A percentile compares a stretch with the other conserved stretches of the same genome.
phyloP scores from a whole-genome alignment of 1,140 invertebrate species.

The Pomphorhynchus laevis region DNA sequence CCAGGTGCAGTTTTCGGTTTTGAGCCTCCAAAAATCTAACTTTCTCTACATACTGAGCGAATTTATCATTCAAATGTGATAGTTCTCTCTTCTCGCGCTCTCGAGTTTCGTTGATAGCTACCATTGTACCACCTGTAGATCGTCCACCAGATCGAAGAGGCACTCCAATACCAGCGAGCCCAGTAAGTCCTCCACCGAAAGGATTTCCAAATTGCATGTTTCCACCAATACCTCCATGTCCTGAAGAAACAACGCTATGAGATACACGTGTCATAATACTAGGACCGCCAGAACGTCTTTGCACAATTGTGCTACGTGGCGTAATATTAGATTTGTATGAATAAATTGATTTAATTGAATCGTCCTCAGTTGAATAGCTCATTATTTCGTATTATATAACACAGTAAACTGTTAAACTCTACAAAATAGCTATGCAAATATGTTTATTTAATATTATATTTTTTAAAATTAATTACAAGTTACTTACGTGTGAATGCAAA shows the following conservation, averaged over 20 bases:
- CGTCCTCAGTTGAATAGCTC: too few species aligned
- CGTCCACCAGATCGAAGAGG: constrained; percentile 3
- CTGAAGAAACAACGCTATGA: neutral
- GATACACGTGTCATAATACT: neutral
- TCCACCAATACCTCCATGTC: neutral
- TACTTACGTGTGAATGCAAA: too few species aligned
- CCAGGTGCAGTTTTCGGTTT: constrained; percentile 21
- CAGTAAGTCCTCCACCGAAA: neutral
- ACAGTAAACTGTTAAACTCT: too few species aligned
- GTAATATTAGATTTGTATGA: constrained; percentile 9
- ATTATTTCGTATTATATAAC: too few species aligned
- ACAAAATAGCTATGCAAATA: too few species aligned
- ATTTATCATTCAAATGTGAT: constrained; percentile 23
- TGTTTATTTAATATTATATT: too few species aligned
- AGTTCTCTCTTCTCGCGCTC: constrained; percentile 22
- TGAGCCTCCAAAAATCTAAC: constrained; percentile 24
- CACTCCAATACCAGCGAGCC: neutral
- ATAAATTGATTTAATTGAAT: too few species aligned
- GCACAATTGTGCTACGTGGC: constrained; percentile 7
- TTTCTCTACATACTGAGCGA: constrained; percentile 24
- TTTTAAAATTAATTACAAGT: too few species aligned
- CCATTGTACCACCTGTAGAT: constrained; percentile 5
- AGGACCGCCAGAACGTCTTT: constrained; percentile 5
- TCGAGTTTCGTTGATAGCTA: constrained; percentile 8
- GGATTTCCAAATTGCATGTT: neutral